A percentile compares a stretch with the other conserved stretches of the same genome.
Evolutionary conservation across 2,113 vertebrate species (phyloP).

Genomic region (Siphamia tubifer): DNA sequence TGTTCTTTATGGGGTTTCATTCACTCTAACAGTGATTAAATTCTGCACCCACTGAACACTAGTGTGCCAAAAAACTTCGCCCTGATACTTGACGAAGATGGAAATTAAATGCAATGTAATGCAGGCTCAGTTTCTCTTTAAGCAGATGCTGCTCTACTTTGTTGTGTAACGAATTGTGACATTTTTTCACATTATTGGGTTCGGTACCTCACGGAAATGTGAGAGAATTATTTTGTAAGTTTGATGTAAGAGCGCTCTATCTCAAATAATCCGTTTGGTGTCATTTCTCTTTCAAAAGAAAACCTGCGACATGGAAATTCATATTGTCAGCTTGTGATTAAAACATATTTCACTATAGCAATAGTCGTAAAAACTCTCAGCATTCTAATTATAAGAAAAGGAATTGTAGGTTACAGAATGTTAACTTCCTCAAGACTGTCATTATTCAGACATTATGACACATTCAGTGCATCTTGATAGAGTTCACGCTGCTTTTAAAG

Average conservation of each 20-base stretch:
- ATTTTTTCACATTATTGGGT: not conserved
- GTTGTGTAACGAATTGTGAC: not conserved
- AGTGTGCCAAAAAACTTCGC: not conserved
- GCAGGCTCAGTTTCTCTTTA: not conserved
- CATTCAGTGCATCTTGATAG: not conserved
- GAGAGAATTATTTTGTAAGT: not conserved
- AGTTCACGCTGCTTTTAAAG: not conserved
- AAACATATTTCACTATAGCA: too few species aligned
- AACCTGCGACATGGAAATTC: too few species aligned
- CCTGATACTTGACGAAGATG: not conserved
- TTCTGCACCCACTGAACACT: not conserved
- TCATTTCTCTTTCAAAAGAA: too few species aligned
- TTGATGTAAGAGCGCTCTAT: too few species aligned
- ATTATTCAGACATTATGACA: not conserved
- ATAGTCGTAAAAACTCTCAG: too few species aligned
- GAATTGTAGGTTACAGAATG: too few species aligned
- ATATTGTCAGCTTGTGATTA: too few species aligned
- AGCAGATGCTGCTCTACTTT: not conserved
- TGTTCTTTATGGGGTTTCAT: not conserved
- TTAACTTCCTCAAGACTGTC: too few species aligned
- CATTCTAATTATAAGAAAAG: too few species aligned
- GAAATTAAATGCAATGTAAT: not conserved
- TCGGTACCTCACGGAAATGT: not conserved
- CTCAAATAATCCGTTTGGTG: too few species aligned
- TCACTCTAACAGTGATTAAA: not conserved